These are phyloP conservation scores for Drosophila ambigua DNA, from an alignment of 1,140 invertebrate genomes.

Conservation along the genomic window DNA sequence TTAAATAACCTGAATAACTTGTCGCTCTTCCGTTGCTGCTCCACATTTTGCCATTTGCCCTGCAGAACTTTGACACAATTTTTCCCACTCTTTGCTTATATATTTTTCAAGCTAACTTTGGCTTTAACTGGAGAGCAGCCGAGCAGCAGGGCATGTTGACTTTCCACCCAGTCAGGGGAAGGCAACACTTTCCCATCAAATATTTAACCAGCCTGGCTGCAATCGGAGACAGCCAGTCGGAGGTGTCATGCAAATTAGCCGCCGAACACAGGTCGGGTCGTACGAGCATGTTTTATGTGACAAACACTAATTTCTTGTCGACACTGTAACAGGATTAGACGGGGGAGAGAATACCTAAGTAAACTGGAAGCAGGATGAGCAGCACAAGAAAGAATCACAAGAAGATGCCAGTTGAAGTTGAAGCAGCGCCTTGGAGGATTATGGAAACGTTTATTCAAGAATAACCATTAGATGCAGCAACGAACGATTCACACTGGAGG, in stretches of 20 bases:
- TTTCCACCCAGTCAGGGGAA: not conserved
- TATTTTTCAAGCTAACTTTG: slow-evolving; percentile 26
- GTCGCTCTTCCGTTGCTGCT: slow-evolving; percentile 44
- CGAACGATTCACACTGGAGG: too few species aligned
- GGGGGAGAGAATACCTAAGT: not conserved
- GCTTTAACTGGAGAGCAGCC: slow-evolving; percentile 19
- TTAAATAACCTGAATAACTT: slow-evolving; percentile 71
- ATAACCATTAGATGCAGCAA: too few species aligned
- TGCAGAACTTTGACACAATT: slow-evolving; percentile 52
- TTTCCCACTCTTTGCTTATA: not conserved
- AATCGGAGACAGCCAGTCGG: slow-evolving; percentile 32
- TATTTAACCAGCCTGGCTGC: slow-evolving; percentile 32
- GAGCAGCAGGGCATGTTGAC: too few species aligned
- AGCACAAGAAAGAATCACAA: too few species aligned
- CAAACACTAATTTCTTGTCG: slow-evolving; percentile 25
- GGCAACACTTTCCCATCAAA: slow-evolving; percentile 23
- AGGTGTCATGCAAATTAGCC: slow-evolving; percentile 14
- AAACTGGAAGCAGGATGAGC: too few species aligned
- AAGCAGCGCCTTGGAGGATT: too few species aligned
- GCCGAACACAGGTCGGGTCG: slow-evolving; percentile 7
- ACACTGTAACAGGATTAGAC: slow-evolving; percentile 1
- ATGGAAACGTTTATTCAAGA: too few species aligned
- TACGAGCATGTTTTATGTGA: slow-evolving; percentile 9
- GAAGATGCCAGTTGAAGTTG: too few species aligned
- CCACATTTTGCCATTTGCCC: slow-evolving; percentile 20